Evolutionary conservation across 2,797 vertebrate species (phyloP), one percentile per base, ranked within the genome.

Genomic region (Notolabrus celidotus): DNA sequence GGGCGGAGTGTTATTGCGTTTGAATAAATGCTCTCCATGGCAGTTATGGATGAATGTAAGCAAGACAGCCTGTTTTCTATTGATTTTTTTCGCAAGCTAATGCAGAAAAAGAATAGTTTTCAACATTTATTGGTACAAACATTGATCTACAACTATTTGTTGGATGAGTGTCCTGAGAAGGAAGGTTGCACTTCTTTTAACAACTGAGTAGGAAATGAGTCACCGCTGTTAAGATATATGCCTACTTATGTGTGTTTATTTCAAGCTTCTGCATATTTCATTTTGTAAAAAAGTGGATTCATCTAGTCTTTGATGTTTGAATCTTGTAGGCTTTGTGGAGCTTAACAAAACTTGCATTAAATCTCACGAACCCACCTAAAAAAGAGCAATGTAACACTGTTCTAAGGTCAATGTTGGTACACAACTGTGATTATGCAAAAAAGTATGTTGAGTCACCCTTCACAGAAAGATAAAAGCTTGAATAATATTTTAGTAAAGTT

Each of bases 11-110:
- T 86, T 87, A 80, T 85, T 86, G 63, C 71, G 4, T 69, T 67
- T 76, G 70, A 87, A 77, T 85, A 83, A 88, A 88, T 83, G 66
- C 68, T 80, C 53, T 65, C 39, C 7, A 12, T 83, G 79, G 67
- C 79, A 87, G 67, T 89, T 87, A 91, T 79, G 70, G 85, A 89
- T 89, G 79, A 81, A 87, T 57, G 62, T 52, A 47, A 60, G 69
- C 65, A 53, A 52, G 62, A 75, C 85, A 4, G 20, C 62, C 60
- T 66, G 58, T 59, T 84, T 80, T 60, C 25, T 46, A 89, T 89
- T 60, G 88, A 92, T 89, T 58, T 67, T 56, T n/a, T 71, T 36
- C 25, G 20, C 57, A 67, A 69, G 59, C 10, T 38, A 58, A 77
- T 23, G 69, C 25, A 17, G 20, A 36, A 54, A 61, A 45, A 51